Evolutionary conservation across 2,797 vertebrate genomes (phyloP).

Genomic region (Avahi laniger): DNA sequence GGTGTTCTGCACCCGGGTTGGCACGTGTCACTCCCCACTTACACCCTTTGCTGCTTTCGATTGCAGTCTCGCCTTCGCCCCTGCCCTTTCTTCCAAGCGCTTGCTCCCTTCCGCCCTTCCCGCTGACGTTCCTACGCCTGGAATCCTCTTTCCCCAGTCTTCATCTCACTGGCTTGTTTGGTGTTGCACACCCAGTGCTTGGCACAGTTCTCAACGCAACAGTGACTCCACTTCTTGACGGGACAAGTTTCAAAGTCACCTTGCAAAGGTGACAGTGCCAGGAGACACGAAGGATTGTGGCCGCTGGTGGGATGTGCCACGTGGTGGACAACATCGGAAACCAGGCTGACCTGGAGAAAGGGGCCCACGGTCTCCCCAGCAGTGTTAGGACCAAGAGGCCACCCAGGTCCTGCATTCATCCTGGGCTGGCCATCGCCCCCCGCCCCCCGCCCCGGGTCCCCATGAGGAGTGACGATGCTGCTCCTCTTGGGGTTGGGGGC

Average conservation of each 20-base stretch:
- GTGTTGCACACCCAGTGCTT: too few relatives aligned
- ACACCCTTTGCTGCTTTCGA: not conserved
- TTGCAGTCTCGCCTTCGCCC: accelerated
- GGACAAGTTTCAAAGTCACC: not conserved
- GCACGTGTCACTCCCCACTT: not conserved
- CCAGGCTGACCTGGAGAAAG: not conserved
- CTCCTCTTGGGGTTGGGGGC: too few relatives aligned
- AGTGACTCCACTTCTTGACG: too few relatives aligned
- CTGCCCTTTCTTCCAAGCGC: accelerated
- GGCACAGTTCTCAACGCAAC: not conserved
- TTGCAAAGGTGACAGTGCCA: not conserved
- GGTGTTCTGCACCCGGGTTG: too few relatives aligned
- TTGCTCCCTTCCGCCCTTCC: not conserved
- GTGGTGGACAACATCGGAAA: not conserved
- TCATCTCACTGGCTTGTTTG: accelerated
- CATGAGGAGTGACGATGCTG: accelerated
- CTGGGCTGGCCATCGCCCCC: not conserved
- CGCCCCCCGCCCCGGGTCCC: not conserved
- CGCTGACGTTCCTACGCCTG: accelerated
- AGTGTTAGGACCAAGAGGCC: not conserved
- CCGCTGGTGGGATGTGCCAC: accelerated
- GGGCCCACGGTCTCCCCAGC: not conserved
- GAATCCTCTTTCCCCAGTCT: not conserved
- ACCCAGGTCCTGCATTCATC: not conserved
- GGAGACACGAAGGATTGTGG: not conserved